Evolutionary conservation across 2,888 invertebrate genomes (phyloP).

Genomic region (Plutella xylostella): DNA sequence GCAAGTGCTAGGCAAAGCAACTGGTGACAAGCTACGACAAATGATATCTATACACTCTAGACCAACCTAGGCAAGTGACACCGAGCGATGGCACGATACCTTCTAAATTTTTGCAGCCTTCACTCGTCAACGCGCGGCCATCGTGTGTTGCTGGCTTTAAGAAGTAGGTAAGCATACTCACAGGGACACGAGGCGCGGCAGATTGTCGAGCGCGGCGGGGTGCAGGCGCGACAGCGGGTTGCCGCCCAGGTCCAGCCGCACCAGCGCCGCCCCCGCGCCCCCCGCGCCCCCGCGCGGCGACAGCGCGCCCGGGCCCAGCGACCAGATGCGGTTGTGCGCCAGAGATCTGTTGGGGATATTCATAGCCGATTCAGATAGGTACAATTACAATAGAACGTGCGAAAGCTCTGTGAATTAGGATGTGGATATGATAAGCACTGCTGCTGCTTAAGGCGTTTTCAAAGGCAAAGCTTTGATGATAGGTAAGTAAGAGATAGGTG

Average conservation of each 20-base stretch:
- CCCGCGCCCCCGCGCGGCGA: conserved; percentile 73
- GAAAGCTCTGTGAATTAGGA: neutral
- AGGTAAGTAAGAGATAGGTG: neutral
- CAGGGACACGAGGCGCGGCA: conserved; percentile 72
- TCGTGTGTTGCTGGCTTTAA: neutral
- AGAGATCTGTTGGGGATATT: conserved; percentile 73
- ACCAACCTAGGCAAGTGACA: too few relatives aligned
- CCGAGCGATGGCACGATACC: too few relatives aligned
- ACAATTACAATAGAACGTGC: neutral
- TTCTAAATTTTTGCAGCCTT: too few relatives aligned
- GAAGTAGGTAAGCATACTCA: conserved; percentile 25
- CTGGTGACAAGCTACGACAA: too few relatives aligned
- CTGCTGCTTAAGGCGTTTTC: neutral
- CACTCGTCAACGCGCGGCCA: too few relatives aligned
- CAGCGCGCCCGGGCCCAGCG: conserved; percentile 74
- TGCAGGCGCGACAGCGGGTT: conserved; percentile 83
- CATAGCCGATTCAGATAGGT: conserved; percentile 4
- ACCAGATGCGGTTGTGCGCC: conserved; percentile 84
- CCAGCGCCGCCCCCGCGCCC: conserved; percentile 74
- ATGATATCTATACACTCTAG: too few relatives aligned
- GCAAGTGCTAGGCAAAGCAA: too few relatives aligned
- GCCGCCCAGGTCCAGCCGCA: conserved; percentile 83
- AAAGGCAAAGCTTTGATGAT: neutral
- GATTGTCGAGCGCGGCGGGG: conserved; percentile 77
- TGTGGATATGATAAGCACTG: neutral